Evolutionary conservation across 2,888 invertebrate genomes (phyloP).

Genomic region (Scotopteryx bipunctaria): DNA sequence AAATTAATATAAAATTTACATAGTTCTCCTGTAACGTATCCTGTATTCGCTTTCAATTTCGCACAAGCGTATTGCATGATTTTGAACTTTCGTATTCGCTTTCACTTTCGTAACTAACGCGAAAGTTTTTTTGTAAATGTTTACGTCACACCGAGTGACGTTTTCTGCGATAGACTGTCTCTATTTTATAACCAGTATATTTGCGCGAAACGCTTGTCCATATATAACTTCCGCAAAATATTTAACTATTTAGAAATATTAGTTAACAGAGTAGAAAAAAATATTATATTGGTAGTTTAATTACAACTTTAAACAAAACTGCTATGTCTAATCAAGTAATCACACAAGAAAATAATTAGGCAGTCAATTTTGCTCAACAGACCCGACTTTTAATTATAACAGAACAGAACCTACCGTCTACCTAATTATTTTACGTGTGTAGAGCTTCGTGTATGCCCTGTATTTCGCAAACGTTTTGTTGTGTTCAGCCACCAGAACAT

Average conservation of each 20-base stretch:
- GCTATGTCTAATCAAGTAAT: no score
- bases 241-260: background rate
- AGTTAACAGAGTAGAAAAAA: no score
- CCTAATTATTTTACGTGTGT: background rate
- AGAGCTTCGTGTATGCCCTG: background rate
- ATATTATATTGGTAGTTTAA: no score
- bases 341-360: no score
- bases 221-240: slow-evolving; percentile 6
- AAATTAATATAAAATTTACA: slow-evolving; percentile 1
- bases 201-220: slow-evolving; percentile 5
- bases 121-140: slow-evolving; percentile 42
- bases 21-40: slow-evolving; percentile 31
- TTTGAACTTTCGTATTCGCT: slow-evolving; percentile 43
- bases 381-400: background rate
- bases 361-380: no score
- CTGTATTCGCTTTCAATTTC: slow-evolving; percentile 35
- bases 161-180: slow-evolving; percentile 35
- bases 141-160: slow-evolving; percentile 41
- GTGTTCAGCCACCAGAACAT: background rate
- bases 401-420: background rate
- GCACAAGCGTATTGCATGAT: slow-evolving; percentile 39
- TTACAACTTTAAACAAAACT: no score
- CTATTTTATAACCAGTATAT: slow-evolving; percentile 12
- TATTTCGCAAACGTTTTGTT: background rate
- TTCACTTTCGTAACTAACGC: slow-evolving; percentile 43